Evolutionary conservation across 2,888 invertebrate genomes (phyloP).

Genomic region (Cryptus armator): DNA sequence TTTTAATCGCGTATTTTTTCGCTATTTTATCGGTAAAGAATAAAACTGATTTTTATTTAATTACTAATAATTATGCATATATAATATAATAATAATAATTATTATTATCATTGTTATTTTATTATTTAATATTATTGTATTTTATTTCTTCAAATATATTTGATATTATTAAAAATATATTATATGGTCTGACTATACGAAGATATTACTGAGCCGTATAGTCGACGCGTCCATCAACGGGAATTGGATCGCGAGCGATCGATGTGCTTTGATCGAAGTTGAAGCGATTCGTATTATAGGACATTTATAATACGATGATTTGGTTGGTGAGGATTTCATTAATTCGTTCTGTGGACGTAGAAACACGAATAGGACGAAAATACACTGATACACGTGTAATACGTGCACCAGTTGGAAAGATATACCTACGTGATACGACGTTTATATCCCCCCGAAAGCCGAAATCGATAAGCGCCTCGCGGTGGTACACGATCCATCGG

Average conservation of each 20-base stretch:
- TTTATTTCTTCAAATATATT: neutral
- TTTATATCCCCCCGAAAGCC: conserved; percentile 44
- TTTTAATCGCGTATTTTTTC: neutral
- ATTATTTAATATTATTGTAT: neutral
- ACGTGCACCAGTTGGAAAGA: conserved; percentile 14
- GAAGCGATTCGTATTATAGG: neutral
- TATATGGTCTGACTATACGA: neutral
- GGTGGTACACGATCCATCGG: conserved; percentile 62
- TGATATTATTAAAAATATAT: neutral
- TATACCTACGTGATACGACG: conserved; percentile 45
- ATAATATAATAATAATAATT: no score
- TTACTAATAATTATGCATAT: neutral
- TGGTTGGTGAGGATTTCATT: conserved; percentile 71
- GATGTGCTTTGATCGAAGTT: conserved; percentile 27
- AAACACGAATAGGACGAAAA: conserved; percentile 40
- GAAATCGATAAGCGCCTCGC: conserved; percentile 62
- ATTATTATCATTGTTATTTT: no score
- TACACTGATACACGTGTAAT: conserved; percentile 32
- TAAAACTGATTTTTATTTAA: neutral
- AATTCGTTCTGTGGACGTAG: conserved; percentile 71
- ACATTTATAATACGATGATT: conserved; percentile 70
- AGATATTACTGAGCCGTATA: neutral
- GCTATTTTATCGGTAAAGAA: neutral
- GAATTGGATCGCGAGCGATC: conserved; percentile 5
- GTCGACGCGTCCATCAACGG: neutral